These are phyloP conservation scores for Alosa alosa DNA, from an alignment of 2,113 vertebrate species.

Conservation along the genomic window DNA sequence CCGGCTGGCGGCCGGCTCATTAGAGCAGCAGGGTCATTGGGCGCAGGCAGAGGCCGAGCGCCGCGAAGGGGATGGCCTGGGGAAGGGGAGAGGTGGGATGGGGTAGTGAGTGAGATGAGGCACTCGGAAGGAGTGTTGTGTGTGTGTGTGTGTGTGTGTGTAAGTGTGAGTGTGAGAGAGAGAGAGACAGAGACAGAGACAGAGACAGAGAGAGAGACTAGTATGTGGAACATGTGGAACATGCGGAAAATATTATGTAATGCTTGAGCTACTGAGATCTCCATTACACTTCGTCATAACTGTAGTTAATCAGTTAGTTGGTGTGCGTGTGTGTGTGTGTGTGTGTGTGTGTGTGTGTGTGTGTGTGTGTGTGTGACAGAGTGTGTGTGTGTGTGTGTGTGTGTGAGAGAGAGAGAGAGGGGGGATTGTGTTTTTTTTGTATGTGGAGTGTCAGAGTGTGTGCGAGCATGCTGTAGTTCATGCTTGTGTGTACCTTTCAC, in stretches of 20 bases:
- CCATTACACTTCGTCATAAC: neutral
- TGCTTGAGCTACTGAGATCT: neutral
- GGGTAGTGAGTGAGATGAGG: neutral
- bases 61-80: neutral
- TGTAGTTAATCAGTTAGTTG: neutral
- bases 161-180: too few species aligned
- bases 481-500: neutral
- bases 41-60: constrained; percentile 48
- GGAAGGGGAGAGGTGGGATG: neutral
- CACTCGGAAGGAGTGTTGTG: neutral
- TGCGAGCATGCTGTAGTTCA: neutral
- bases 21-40: constrained; percentile 50
- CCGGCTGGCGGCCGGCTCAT: constrained; percentile 63
- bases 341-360: neutral
- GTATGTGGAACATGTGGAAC: neutral
- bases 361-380: neutral
- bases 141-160: constrained; percentile 19
- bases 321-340: neutral
- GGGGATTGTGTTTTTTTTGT: neutral
- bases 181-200: neutral
- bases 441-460: neutral
- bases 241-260: neutral
- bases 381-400: too few species aligned
- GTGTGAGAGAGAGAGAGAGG: too few species aligned
- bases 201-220: neutral